phyloP scores from a whole-genome alignment of 2,888 invertebrate genomes.

The Drosophila birchii region DNA sequence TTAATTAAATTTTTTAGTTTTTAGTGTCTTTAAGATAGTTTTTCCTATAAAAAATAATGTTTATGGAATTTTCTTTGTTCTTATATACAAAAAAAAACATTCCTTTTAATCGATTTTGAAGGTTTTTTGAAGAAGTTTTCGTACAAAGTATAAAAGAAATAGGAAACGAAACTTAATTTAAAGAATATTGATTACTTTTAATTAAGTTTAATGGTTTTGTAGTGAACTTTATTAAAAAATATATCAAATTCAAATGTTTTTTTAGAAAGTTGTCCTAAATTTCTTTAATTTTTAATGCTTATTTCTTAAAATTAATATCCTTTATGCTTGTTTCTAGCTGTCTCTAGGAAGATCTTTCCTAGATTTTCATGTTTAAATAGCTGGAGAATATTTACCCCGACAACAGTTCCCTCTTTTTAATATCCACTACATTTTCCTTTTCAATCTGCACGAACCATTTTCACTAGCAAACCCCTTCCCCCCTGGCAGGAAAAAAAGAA shows the following conservation, averaged over 20 bases:
- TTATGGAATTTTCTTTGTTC: not conserved
- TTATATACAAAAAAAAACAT: too few species aligned
- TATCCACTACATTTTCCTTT: conserved; percentile 4
- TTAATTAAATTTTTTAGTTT: not conserved
- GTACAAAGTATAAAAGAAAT: too few species aligned
- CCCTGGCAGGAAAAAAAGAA: not conserved
- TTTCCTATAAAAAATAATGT: too few species aligned
- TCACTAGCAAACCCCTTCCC: not conserved
- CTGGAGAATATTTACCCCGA: not conserved
- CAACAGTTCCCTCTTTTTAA: not conserved
- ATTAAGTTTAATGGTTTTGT: too few species aligned
- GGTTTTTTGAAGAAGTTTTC: too few species aligned
- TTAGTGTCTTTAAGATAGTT: not conserved
- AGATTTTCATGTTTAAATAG: not conserved
- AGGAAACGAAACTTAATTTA: too few species aligned
- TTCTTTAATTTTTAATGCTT: not conserved
- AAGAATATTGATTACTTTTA: too few species aligned
- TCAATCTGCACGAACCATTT: conserved; percentile 6
- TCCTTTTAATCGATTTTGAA: too few species aligned
- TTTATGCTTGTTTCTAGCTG: not conserved
- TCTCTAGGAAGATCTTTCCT: not conserved
- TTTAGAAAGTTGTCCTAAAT: not conserved
- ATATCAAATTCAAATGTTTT: too few species aligned
- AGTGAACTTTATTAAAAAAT: too few species aligned
- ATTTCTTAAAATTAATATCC: not conserved